Percentiles rank a stretch among this genome's conserved stretches.
These are phyloP conservation scores for Tridacna crocea DNA, from an alignment of 2,888 invertebrate genomes.

Conservation along the genomic window DNA sequence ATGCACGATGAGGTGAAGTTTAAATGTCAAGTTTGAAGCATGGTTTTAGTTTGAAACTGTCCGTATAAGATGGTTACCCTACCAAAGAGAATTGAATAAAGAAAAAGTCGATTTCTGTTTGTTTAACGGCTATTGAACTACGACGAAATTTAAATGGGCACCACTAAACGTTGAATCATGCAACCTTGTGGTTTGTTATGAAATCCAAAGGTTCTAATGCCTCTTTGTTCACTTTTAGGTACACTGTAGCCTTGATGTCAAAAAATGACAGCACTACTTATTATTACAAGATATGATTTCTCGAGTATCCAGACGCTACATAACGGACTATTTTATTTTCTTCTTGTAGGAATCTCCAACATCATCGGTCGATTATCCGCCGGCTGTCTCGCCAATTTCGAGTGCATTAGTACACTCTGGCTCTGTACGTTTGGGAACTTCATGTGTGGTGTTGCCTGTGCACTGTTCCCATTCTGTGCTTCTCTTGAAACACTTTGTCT, in stretches of 20 bases:
- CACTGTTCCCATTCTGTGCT: conserved; percentile 62
- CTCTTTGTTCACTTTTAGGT: conserved; percentile 18
- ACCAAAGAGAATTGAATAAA: too few species aligned
- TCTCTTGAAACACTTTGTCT: conserved; percentile 47
- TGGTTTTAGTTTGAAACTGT: too few species aligned
- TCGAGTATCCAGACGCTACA: too few species aligned
- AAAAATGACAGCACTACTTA: not conserved
- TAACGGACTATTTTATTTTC: not conserved
- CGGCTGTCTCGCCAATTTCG: conserved; percentile 58
- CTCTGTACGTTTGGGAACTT: conserved; percentile 60
- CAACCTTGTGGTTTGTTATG: too few species aligned
- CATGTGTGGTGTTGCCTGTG: conserved; percentile 60
- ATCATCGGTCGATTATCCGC: conserved; percentile 64
- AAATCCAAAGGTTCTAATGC: not conserved
- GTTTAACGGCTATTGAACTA: too few species aligned
- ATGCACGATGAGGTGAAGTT: too few species aligned
- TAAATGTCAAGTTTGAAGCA: too few species aligned
- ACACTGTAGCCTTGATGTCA: not conserved
- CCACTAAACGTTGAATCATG: too few species aligned
- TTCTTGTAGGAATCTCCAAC: conserved; percentile 60
- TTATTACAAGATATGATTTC: not conserved
- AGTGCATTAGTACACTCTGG: conserved; percentile 44
- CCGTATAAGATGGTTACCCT: too few species aligned
- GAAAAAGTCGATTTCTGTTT: too few species aligned
- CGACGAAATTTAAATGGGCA: too few species aligned